A percentile compares a stretch with the other conserved stretches of the same genome.
phyloP scores from a whole-genome alignment of 2,113 vertebrate species.

The Nothocercus nigrocapillus region DNA sequence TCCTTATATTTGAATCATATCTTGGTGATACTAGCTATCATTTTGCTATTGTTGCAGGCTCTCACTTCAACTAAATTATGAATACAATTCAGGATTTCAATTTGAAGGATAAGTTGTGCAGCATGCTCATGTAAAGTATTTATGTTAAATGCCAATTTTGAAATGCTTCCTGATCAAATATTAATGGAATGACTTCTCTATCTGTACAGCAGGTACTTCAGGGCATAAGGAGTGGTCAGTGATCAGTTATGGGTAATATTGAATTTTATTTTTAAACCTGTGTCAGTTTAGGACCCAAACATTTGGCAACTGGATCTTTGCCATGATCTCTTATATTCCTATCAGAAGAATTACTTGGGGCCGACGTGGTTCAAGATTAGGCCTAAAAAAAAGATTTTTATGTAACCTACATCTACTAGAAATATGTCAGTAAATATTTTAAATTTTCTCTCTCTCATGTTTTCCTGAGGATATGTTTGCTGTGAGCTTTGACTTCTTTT shows the following conservation, averaged over 20 bases:
- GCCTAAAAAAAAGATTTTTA: not conserved
- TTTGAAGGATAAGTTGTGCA: not conserved
- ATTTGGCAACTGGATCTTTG: not conserved
- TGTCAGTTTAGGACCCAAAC: not conserved
- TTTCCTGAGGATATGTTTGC: not conserved
- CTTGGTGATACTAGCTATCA: accelerated
- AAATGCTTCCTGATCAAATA: not conserved
- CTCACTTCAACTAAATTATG: not conserved
- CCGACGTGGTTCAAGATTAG: not conserved
- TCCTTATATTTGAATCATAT: not conserved
- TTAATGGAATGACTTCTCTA: not conserved
- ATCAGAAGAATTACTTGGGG: not conserved
- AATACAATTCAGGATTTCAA: not conserved
- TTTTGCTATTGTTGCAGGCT: not conserved
- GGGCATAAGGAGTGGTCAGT: not conserved
- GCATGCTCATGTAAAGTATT: not conserved
- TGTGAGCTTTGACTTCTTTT: not conserved
- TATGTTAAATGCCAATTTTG: not conserved
- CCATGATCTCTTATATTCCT: not conserved
- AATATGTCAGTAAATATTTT: not conserved
- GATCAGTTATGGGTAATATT: not conserved
- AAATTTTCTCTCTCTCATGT: not conserved
- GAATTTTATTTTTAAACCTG: not conserved
- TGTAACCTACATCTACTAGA: not conserved
- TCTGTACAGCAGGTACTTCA: not conserved